Evolutionary conservation across 2,797 vertebrate genomes (phyloP).

Genomic region (Echeneis naucrates): DNA sequence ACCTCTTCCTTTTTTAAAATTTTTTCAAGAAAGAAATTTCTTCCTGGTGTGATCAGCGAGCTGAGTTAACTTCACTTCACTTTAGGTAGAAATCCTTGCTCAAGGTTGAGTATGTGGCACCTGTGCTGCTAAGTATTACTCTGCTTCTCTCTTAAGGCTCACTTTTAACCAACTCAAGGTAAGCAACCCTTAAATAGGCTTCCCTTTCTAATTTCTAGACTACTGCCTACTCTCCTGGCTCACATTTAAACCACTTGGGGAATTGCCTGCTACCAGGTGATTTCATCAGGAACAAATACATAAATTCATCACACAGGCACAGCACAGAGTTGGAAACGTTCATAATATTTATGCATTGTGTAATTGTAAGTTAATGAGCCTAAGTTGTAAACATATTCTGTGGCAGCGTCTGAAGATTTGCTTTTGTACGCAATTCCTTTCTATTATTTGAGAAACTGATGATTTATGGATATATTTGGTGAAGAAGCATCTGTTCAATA

Average conservation of each 20-base stretch:
- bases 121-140: background rate
- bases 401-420: constrained; percentile 1
- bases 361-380: constrained; percentile 54
- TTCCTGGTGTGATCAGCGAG: background rate
- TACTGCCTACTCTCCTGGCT: constrained; percentile 25
- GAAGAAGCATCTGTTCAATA: constrained; percentile 12
- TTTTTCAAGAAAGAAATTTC: too few species aligned
- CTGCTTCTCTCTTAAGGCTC: constrained; percentile 1
- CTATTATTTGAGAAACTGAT: constrained; percentile 30
- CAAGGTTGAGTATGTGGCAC: constrained; percentile 13
- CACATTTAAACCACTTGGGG: constrained; percentile 25
- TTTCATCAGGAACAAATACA: background rate
- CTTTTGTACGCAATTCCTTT: constrained; percentile 1
- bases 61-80: constrained; percentile 2
- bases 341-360: constrained; percentile 20
- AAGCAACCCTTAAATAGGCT: constrained; percentile 19
- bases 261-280: constrained; percentile 7
- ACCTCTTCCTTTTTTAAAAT: too few species aligned
- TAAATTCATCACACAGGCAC: background rate
- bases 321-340: constrained; percentile 1
- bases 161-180: background rate
- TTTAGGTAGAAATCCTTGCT: background rate
- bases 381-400: constrained; percentile 45
- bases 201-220: constrained; percentile 14
- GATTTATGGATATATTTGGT: constrained; percentile 53